Conservation (phyloP, 1,140 invertebrate genomes). For the Vanessa tameamea region DNA sequence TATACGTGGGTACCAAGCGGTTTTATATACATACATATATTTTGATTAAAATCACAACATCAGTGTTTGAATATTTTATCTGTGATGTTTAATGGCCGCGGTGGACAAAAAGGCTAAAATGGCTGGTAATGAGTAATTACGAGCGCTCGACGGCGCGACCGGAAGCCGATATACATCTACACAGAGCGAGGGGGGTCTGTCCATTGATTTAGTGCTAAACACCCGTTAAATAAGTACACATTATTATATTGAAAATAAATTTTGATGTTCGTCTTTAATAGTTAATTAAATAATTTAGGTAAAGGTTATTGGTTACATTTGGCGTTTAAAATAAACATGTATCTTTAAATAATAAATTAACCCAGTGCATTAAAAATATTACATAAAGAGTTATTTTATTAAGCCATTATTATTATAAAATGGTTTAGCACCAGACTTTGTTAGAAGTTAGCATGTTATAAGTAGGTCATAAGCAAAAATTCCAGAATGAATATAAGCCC, state of each 20-base stretch:
- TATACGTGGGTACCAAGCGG: no score
- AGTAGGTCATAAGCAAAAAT: no score
- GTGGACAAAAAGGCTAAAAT: conserved; percentile 62
- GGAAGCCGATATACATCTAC: conserved; percentile 66
- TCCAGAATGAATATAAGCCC: no score
- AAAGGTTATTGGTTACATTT: no score
- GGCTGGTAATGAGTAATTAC: conserved; percentile 67
- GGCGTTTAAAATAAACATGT: no score
- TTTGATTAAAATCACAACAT: conserved; percentile 26
- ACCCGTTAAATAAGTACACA: conserved; percentile 51
- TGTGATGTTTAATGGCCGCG: conserved; percentile 11
- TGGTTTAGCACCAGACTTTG: no score
- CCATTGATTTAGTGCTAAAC: conserved; percentile 66
- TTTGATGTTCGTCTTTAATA: conserved; percentile 1
- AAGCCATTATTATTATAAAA: no score
- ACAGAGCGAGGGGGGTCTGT: conserved; percentile 46
- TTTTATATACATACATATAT: neutral
- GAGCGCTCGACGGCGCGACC: conserved; percentile 48
- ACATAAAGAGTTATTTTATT: no score
- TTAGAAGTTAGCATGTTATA: no score
- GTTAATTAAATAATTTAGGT: neutral
- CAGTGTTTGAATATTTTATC: conserved; percentile 25
- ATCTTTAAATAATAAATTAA: no score
- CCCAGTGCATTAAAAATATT: no score
- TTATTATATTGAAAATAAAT: conserved; percentile 22